Base-by-base conservation (phyloP, 2,113 vertebrate genomes). In the Salvelinus namaycush region DNA sequence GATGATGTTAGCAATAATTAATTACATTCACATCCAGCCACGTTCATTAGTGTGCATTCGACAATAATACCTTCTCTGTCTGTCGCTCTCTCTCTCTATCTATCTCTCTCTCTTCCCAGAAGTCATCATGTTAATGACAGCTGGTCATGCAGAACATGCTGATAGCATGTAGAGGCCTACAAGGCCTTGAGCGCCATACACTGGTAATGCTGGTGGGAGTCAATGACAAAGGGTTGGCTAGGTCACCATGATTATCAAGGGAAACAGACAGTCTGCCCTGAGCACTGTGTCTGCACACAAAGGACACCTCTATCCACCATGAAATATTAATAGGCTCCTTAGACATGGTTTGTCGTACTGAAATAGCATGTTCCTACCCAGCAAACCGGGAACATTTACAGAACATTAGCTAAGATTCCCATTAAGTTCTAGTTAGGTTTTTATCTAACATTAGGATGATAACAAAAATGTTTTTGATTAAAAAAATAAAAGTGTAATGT, bases 1-100 rank as follows among this genome's bases (percentile, higher is more conserved):
- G 91, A 87, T 88, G 89, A 85, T 90, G 85, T 86, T 86, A 87
- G 84, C 87, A 79, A 83, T 90, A 90, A 89, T 90, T 88, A 89
- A 90, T 89, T 88, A 81, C 81, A 70, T 83, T 80, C 76, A 84
- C 82, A 84, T 86, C 84, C 83, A 75, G 69, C 72, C 49, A 72
- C 86, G 81, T 89, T 88, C 84, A 88, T 91, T 88, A 85, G 87
- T 80, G 78, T 88, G 83, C 83, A 79, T 78, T 72, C 79, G 74
- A 83, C 84, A 88, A 83, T 86, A 77, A 84, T 89, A 82, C 79
- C 81, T 85, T 84, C 79, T 57, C 71, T 81, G 70, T 83, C 86
- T 81, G 76, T 67, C 60, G 78, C 73, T 20, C 64, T 73, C 81
- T 81, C 80, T 81, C 68, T 82, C 6, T 20, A 14, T 16, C 48